These are phyloP conservation scores for Paramuricea clavata DNA, from an alignment of 92 coral and sea anemone genomes.

Conservation along the genomic window DNA sequence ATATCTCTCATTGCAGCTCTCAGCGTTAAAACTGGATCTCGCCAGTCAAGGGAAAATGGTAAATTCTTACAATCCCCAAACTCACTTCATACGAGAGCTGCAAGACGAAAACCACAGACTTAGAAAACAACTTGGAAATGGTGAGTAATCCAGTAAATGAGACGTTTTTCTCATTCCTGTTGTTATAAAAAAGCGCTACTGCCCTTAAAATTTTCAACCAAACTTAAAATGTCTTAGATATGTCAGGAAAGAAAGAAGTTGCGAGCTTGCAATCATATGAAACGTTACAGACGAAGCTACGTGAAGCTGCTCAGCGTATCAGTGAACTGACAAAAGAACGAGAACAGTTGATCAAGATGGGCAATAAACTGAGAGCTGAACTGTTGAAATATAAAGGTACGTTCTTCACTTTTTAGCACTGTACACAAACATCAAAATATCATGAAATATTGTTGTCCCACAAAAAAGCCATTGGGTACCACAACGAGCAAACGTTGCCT, in stretches of 20 bases:
- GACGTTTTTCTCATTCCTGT: too few relatives aligned
- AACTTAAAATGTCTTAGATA: constrained; percentile 27
- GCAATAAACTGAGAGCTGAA: constrained; percentile 94
- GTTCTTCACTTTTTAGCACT: background rate
- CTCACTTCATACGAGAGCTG: constrained; percentile 69
- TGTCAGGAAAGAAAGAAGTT: background rate
- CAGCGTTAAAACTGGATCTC: constrained; percentile 85
- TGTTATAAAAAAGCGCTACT: too few relatives aligned
- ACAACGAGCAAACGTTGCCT: too few relatives aligned
- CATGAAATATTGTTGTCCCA: too few relatives aligned
- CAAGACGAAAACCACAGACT: constrained; percentile 77
- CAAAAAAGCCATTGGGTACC: too few relatives aligned
- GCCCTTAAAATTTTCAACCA: too few relatives aligned
- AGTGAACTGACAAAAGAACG: constrained; percentile 83
- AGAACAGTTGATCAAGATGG: constrained; percentile 96
- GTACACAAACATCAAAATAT: background rate
- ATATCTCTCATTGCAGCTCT: constrained; percentile 62
- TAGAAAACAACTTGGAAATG: constrained; percentile 58
- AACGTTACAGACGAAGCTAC: constrained; percentile 78
- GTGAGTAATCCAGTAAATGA: constrained; percentile 38
- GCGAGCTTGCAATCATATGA: constrained; percentile 29
- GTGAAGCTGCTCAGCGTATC: constrained; percentile 88
- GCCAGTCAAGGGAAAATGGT: constrained; percentile 86
- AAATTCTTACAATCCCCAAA: constrained; percentile 76
- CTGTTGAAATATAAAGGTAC: constrained; percentile 76